phyloP scores from a whole-genome alignment of 1,140 invertebrate genomes.

The Drosophila ananassae region DNA sequence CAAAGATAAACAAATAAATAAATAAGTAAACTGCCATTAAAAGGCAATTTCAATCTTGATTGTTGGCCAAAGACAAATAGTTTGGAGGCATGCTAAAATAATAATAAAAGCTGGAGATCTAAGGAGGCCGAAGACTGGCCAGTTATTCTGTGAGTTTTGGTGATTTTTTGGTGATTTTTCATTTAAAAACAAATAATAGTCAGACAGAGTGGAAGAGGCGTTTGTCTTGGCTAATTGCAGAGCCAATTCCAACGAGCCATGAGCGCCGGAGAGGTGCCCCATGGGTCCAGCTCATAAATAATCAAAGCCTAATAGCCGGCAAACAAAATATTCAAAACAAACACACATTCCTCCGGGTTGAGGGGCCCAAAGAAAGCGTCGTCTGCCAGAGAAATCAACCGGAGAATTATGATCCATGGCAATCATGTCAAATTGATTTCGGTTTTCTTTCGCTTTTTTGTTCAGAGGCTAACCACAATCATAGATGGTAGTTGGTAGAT shows the following conservation, averaged over 20 bases:
- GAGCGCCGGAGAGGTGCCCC: constrained; percentile 35
- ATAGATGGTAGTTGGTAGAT: not conserved
- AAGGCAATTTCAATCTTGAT: constrained; percentile 61
- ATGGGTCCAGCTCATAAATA: constrained; percentile 61
- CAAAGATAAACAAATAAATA: constrained; percentile 34
- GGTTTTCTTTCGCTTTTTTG: constrained; percentile 11
- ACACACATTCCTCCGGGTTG: constrained; percentile 13
- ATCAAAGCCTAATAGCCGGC: constrained; percentile 61
- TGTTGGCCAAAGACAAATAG: constrained; percentile 68
- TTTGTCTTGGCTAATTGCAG: constrained; percentile 47
- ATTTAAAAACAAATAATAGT: constrained; percentile 50
- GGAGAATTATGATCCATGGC: constrained; percentile 71
- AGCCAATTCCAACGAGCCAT: constrained; percentile 52
- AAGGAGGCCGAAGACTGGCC: constrained; percentile 4
- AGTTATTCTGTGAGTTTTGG: constrained; percentile 4
- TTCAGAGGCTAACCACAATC: constrained; percentile 14
- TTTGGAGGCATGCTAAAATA: constrained; percentile 50
- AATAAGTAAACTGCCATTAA: constrained; percentile 69
- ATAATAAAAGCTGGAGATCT: constrained; percentile 30
- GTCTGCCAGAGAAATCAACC: constrained; percentile 11
- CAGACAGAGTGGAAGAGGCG: constrained; percentile 15
- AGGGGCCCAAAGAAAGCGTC: constrained; percentile 23
- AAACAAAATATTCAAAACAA: constrained; percentile 60
- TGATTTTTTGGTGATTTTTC: constrained; percentile 38
- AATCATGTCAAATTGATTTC: constrained; percentile 79